phyloP scores from a whole-genome alignment of 2,888 invertebrate species.

The Dimorphilus gyrociliatus region DNA sequence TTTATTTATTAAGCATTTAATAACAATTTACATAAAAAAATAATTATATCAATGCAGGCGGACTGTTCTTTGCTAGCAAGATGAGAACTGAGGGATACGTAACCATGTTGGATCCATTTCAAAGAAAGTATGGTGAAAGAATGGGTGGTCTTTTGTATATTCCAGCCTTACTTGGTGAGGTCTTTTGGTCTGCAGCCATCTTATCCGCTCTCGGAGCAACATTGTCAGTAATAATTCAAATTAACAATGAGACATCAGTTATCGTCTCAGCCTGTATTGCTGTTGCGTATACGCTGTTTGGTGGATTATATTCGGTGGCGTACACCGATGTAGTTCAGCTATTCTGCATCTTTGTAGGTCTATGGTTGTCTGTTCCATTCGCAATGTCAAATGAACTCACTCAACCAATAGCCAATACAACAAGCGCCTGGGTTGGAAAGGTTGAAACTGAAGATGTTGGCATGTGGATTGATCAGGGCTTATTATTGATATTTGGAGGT shows the following conservation, averaged over 20 bases:
- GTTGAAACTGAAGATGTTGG: constrained; percentile 16
- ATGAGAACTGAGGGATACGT: constrained; percentile 95
- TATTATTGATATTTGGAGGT: constrained; percentile 29
- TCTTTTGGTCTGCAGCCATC: constrained; percentile 97
- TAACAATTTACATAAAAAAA: background rate
- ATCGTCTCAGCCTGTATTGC: constrained; percentile 85
- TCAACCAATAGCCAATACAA: constrained; percentile 51
- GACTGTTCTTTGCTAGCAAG: constrained; percentile 90
- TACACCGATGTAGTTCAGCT: constrained; percentile 97
- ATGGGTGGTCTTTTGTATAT: constrained; percentile 92
- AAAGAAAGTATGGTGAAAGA: constrained; percentile 84
- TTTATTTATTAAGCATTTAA: background rate
- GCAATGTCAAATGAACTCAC: constrained; percentile 77
- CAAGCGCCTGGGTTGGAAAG: constrained; percentile 45
- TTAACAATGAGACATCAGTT: constrained; percentile 79
- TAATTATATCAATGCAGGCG: constrained; percentile 47
- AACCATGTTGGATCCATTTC: constrained; percentile 94
- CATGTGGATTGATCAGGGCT: constrained; percentile 22
- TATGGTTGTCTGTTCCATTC: constrained; percentile 96
- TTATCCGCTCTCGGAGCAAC: constrained; percentile 90
- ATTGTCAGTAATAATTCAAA: constrained; percentile 84
- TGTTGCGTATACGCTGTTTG: constrained; percentile 89
- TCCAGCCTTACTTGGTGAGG: constrained; percentile 90
- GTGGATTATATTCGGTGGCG: constrained; percentile 91
- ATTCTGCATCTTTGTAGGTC: constrained; percentile 88